Base-by-base conservation (phyloP, 2,888 invertebrate species). In the Merodon equestris region DNA sequence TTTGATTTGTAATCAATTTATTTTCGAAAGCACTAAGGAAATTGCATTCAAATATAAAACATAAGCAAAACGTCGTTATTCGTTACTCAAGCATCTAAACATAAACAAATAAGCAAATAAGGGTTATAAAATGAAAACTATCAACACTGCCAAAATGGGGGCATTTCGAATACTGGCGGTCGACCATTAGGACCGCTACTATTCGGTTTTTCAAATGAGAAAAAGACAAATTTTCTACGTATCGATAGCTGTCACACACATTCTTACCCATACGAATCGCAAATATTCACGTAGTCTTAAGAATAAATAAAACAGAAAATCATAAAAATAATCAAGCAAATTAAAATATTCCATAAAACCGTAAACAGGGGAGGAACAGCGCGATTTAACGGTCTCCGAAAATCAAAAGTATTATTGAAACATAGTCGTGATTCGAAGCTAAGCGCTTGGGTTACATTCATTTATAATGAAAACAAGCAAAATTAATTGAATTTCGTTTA, bases 61-160 rank as follows among this genome's bases (percentile, higher is more conserved):
- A 44, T 14, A 34, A 12, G n/a, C n/a, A n/a, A n/a, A n/a, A n/a
- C n/a, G n/a, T n/a, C n/a, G n/a, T n/a, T n/a, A n/a, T n/a, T n/a
- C 38, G n/a, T 19, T 61, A 36, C 42, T 50, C 14, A 18, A 51
- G 27, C 27, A 27, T 27, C 27, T 27, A 4, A 27, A 27, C 27
- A 27, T 27, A 34, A 53, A 1, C 14, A 34, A 15, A n/a, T n/a
- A n/a, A n/a, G n/a, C 1, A 45, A 45, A 45, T 17, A 14, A 15
- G 9, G 9, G 45, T 9, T 50, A 3, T 17, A 10, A 5, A 38
- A n/a, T 17, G 18, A 48, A 17, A 42, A n/a, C 15, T 12, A 18
- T 47, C 54, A 58, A 64, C 79, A 79, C 79, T 79, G 79, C 79
- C 79, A 79, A 50, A 58, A 53, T 64, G 54, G 51, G 74, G 54